Conservation (phyloP, 53 echinoderm and acorn worm genomes). For the Patiria pectinifera region DNA sequence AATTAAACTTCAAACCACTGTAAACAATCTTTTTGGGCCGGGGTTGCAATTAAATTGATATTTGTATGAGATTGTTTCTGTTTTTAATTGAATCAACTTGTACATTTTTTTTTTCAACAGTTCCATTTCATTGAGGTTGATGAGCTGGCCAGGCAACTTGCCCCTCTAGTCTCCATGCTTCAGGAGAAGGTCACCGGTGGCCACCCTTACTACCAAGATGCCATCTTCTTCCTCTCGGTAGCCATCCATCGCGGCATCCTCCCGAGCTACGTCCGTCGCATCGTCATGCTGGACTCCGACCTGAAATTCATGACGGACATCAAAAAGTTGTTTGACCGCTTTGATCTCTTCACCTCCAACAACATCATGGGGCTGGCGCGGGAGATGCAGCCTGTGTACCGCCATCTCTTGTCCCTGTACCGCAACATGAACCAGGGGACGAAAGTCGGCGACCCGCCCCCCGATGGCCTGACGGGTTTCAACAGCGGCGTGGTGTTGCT, state of each 20-base stretch:
- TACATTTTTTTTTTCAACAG: constrained; percentile 22
- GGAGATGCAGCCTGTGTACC: constrained; percentile 98
- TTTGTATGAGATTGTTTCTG: no score
- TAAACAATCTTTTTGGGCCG: no score
- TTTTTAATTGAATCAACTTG: not conserved
- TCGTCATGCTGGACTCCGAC: constrained; percentile 92
- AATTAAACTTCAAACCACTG: no score
- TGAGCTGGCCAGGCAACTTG: constrained; percentile 76
- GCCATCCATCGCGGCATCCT: constrained; percentile 83
- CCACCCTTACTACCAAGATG: constrained; percentile 94
- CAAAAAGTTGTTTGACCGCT: constrained; percentile 79
- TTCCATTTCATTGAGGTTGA: constrained; percentile 79
- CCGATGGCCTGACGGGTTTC: constrained; percentile 91
- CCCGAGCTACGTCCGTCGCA: constrained; percentile 76
- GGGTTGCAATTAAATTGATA: no score
- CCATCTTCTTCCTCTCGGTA: constrained; percentile 95
- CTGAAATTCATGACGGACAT: constrained; percentile 93
- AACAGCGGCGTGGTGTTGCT: constrained; percentile 93
- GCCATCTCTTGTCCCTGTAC: constrained; percentile 89
- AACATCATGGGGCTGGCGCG: constrained; percentile 89
- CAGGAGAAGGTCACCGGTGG: constrained; percentile 76
- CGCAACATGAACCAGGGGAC: constrained; percentile 86
- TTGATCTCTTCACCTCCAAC: constrained; percentile 74
- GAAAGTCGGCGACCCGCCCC: constrained; percentile 86
- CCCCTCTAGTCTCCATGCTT: constrained; percentile 77